These are phyloP conservation scores for Natrix natrix DNA, from an alignment of 2,797 vertebrate genomes.

Conservation along the genomic window DNA sequence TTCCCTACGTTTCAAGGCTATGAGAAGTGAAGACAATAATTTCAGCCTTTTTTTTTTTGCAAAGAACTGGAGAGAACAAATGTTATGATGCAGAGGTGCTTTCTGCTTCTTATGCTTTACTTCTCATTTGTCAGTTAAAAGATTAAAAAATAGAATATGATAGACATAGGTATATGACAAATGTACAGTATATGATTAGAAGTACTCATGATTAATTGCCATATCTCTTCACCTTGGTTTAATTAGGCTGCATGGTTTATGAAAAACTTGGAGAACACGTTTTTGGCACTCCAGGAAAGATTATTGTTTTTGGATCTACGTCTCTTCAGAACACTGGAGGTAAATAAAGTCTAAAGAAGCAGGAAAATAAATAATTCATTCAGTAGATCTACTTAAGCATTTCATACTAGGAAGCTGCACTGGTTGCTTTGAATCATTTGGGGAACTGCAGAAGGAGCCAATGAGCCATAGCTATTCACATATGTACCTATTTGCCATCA, in stretches of 20 bases:
- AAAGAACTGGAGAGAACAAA: not conserved
- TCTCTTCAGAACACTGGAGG: conserved; percentile 80
- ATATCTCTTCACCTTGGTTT: conserved; percentile 35
- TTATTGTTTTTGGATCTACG: conserved; percentile 77
- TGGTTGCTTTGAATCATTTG: not conserved
- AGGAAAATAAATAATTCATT: not conserved
- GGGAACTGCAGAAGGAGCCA: not conserved
- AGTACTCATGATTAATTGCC: not conserved
- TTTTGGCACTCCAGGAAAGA: conserved; percentile 75
- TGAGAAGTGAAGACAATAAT: not conserved
- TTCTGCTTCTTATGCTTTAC: not conserved
- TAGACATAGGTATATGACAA: not conserved
- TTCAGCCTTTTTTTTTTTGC: not conserved
- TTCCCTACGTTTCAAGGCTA: not conserved
- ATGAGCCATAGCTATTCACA: not conserved
- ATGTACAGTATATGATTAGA: rapidly evolving
- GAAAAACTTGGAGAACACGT: conserved; percentile 78
- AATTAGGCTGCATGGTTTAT: conserved; percentile 77
- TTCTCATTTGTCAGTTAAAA: not conserved
- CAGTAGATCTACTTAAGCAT: not conserved
- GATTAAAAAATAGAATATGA: conserved; percentile 1
- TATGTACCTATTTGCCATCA: not conserved
- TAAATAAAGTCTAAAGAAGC: conserved; percentile 51
- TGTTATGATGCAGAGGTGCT: not conserved
- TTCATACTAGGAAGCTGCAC: not conserved